Evolutionary conservation across 2,113 vertebrate species (phyloP).

Genomic region (Triplophysa siluroides): DNA sequence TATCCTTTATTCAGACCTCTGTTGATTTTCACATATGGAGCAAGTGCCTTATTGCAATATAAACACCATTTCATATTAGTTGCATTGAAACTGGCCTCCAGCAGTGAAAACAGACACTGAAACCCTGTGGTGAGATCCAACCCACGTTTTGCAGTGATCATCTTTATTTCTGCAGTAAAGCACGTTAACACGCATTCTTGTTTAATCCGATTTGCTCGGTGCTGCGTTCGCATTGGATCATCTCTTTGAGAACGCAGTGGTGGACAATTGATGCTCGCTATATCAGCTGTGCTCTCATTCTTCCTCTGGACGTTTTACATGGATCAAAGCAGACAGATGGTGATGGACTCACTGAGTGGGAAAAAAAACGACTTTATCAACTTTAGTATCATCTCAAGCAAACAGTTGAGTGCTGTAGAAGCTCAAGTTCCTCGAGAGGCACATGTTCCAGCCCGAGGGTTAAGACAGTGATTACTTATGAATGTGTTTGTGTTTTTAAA

Average conservation of each 20-base stretch:
- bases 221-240: not conserved
- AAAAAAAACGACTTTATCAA: not conserved
- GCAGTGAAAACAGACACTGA: conserved; percentile 17
- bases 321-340: conserved; percentile 27
- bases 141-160: not conserved
- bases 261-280: not conserved
- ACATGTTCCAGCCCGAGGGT: conserved; percentile 1
- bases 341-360: not conserved
- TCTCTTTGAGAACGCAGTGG: not conserved
- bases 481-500: conserved; percentile 1
- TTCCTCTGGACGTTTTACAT: conserved; percentile 1
- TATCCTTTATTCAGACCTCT: not conserved
- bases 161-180: conserved; percentile 14
- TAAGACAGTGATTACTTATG: not conserved
- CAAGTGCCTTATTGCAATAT: not conserved
- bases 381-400: conserved; percentile 16
- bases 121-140: not conserved
- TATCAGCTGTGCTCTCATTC: not conserved
- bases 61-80: conserved; percentile 21
- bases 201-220: conserved; percentile 13
- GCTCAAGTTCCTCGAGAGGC: not conserved
- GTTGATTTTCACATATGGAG: conserved; percentile 27
- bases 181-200: not conserved
- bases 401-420: conserved; percentile 12
- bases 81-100: conserved; percentile 3